phyloP scores from a whole-genome alignment of 2,888 invertebrate genomes.

The Hemaris fuciformis region DNA sequence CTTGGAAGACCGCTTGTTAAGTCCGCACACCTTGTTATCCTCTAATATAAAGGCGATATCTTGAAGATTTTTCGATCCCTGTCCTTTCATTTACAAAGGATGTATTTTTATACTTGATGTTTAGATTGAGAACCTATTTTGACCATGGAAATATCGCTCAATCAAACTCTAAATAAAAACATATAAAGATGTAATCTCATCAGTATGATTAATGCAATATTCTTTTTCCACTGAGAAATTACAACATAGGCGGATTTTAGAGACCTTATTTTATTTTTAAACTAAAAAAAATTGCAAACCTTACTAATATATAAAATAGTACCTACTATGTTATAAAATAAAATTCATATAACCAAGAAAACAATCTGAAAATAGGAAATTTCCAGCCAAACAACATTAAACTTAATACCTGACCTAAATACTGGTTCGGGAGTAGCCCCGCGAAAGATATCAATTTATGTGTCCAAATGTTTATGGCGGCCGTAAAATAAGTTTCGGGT shows the following conservation, averaged over 20 bases:
- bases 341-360: not conserved
- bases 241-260: no score
- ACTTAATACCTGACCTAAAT: constrained; percentile 1
- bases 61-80: not conserved
- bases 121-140: no score
- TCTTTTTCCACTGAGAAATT: no score
- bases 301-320: no score
- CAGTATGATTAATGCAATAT: no score
- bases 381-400: not conserved
- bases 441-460: constrained; percentile 48
- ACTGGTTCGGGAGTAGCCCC: not conserved
- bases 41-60: not conserved
- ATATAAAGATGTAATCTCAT: no score
- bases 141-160: no score
- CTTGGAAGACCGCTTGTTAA: not conserved
- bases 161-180: no score
- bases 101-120: not conserved
- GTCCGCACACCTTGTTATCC: not conserved
- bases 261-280: not conserved
- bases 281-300: not conserved
- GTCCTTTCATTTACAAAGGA: not conserved
- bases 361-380: not conserved
- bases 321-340: not conserved
- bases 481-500: constrained; percentile 49
- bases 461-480: constrained; percentile 39